A percentile compares a stretch with the other conserved stretches of the same genome.
Conservation (phyloP, 2,113 vertebrate genomes). For the Synchiropus splendidus region DNA sequence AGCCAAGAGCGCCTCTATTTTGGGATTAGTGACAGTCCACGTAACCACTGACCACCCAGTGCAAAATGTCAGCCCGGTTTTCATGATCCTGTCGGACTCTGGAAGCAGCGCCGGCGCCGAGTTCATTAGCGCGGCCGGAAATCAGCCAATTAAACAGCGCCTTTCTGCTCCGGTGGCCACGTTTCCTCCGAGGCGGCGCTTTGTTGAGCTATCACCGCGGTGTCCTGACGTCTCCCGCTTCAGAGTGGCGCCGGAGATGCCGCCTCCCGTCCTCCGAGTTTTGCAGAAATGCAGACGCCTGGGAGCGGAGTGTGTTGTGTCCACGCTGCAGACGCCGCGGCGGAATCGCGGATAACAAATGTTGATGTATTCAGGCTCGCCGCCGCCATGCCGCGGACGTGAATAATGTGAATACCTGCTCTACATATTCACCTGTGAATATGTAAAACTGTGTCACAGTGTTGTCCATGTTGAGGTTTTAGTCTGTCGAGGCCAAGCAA, state of each 20-base stretch:
- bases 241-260: conserved; percentile 13
- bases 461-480: not conserved
- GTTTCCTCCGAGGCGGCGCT: conserved; percentile 35
- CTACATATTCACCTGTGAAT: too few species aligned
- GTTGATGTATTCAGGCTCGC: not conserved
- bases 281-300: conserved; percentile 13
- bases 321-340: too few species aligned
- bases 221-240: conserved; percentile 10
- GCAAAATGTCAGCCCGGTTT: conserved; percentile 44
- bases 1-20: conserved; percentile 29
- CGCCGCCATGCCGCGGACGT: conserved; percentile 2
- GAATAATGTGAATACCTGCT: conserved; percentile 19
- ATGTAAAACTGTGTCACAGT: conserved; percentile 1
- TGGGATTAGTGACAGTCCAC: conserved; percentile 11
- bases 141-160: conserved; percentile 52
- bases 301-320: too few species aligned
- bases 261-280: conserved; percentile 20
- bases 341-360: conserved; percentile 8
- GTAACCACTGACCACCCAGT: conserved; percentile 30
- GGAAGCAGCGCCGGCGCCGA: conserved; percentile 31
- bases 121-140: conserved; percentile 47
- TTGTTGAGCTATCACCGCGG: conserved; percentile 38
- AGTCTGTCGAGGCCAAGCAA: too few species aligned
- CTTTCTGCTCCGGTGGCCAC: conserved; percentile 48
- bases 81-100: conserved; percentile 30